Conservation (phyloP, 2,113 vertebrate species). For the Psittacula cyanocephala region DNA sequence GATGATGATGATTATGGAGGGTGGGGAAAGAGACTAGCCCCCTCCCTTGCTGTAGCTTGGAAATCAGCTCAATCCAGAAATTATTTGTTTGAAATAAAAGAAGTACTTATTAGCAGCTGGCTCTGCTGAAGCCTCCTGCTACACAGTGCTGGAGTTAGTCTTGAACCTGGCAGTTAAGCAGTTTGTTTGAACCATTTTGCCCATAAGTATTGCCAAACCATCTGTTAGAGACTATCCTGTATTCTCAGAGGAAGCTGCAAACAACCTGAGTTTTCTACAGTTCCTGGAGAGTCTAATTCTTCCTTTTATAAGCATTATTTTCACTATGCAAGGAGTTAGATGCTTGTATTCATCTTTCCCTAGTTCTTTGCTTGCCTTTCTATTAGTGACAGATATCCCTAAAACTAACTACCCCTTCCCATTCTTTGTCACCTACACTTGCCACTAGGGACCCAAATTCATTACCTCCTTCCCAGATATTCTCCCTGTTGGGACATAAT, state of each 20-base stretch:
- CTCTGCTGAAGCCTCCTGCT: neutral
- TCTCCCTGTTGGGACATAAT: neutral
- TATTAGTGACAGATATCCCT: neutral
- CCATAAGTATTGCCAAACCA: neutral
- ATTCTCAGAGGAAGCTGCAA: neutral
- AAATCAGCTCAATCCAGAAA: neutral
- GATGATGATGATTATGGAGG: neutral
- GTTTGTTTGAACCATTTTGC: neutral
- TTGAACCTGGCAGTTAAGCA: neutral
- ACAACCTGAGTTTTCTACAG: neutral
- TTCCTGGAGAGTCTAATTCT: neutral
- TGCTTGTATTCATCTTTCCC: neutral
- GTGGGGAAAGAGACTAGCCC: neutral
- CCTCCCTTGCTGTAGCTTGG: neutral
- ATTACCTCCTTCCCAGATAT: neutral
- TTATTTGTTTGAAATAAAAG: neutral
- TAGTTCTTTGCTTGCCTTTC: neutral
- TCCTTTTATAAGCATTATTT: neutral
- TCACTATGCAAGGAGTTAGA: neutral
- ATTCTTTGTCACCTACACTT: neutral
- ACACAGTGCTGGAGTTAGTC: neutral
- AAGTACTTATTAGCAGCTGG: neutral
- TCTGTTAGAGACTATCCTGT: neutral
- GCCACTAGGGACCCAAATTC: neutral
- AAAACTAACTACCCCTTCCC: neutral